A percentile compares a stretch with the other conserved stretches of the same genome.
phyloP scores from a whole-genome alignment of 2,797 vertebrate species.

The Silurus aristotelis region DNA sequence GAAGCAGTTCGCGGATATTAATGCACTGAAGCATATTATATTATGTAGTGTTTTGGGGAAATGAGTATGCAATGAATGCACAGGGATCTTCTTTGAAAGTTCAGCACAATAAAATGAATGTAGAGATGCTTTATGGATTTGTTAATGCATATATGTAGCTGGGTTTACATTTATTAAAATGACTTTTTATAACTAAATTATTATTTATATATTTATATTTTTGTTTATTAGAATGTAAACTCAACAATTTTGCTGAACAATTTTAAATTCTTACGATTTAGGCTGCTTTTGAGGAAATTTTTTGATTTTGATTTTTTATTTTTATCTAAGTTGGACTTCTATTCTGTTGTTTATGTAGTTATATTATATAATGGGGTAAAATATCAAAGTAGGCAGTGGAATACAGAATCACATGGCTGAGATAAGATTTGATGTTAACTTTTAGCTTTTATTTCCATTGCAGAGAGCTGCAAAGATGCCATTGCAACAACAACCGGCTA shows the following conservation, averaged over 20 bases:
- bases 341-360: neutral
- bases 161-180: neutral
- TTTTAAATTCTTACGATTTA: neutral
- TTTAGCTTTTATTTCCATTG: slow-evolving; percentile 25
- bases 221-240: neutral
- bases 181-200: neutral
- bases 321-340: neutral
- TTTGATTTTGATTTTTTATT: too few species aligned
- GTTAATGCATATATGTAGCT: neutral
- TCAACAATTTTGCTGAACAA: neutral
- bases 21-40: neutral
- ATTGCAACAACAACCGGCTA: slow-evolving; percentile 69
- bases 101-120: neutral
- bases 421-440: neutral
- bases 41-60: slow-evolving; percentile 1
- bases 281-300: neutral
- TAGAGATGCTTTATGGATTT: neutral
- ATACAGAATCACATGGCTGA: neutral
- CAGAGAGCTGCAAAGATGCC: slow-evolving; percentile 76
- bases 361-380: neutral
- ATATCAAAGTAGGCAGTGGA: neutral
- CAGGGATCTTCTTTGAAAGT: neutral
- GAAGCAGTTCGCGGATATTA: neutral
- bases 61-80: neutral
- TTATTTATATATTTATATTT: neutral